phyloP scores from a whole-genome alignment of 2,113 vertebrate species.

The Dunckerocampus dactyliophorus region DNA sequence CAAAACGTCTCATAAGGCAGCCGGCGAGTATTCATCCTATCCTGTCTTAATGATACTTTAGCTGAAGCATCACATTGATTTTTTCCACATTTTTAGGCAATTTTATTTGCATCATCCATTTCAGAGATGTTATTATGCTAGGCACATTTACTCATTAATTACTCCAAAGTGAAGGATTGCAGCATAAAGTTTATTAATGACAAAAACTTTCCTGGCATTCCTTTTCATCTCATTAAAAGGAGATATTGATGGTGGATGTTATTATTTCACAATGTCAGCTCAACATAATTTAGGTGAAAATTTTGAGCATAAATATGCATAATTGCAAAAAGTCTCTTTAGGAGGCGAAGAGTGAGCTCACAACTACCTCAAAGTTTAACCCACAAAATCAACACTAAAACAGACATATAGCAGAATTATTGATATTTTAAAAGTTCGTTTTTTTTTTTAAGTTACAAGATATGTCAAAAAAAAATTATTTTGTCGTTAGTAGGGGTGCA shows the following conservation, averaged over 20 bases:
- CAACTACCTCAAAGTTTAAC: not conserved
- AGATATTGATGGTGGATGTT: not conserved
- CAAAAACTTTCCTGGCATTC: not conserved
- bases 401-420: too few species aligned
- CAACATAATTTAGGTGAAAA: not conserved
- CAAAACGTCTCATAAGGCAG: not conserved
- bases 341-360: not conserved
- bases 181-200: not conserved
- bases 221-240: not conserved
- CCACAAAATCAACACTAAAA: not conserved
- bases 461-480: too few species aligned
- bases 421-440: too few species aligned
- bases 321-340: too few species aligned
- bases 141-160: conserved; percentile 3
- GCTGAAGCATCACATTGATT: not conserved
- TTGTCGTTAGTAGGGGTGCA: too few species aligned
- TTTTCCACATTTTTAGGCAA: not conserved
- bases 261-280: not conserved
- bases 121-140: not conserved
- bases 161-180: not conserved
- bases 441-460: too few species aligned
- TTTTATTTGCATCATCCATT: not conserved
- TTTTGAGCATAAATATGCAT: not conserved
- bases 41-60: not conserved
- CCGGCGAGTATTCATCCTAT: not conserved